Percentiles rank a stretch among this genome's conserved stretches.
Evolutionary conservation across 2,888 invertebrate species (phyloP).

Genomic region (Chelonus formosanus): DNA sequence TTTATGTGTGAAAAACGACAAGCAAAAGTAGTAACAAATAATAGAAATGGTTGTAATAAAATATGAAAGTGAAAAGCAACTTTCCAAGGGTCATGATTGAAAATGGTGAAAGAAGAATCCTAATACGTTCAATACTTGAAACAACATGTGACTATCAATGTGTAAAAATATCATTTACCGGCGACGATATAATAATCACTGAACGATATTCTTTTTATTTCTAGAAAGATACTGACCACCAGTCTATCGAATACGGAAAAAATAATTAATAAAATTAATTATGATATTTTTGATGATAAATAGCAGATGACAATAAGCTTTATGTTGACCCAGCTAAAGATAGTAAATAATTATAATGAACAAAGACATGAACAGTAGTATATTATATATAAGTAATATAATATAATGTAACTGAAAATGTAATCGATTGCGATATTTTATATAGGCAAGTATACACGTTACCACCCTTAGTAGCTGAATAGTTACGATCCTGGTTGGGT

Average conservation of each 20-base stretch:
- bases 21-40: constrained; percentile 22
- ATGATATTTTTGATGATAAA: too few relatives aligned
- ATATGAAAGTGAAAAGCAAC: constrained; percentile 60
- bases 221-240: too few relatives aligned
- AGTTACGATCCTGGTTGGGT: constrained; percentile 39
- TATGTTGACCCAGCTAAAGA: too few relatives aligned
- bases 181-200: too few relatives aligned
- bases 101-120: constrained; percentile 34
- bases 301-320: too few relatives aligned
- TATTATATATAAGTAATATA: too few relatives aligned
- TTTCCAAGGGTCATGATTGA: constrained; percentile 49
- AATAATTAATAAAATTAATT: too few relatives aligned
- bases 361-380: not conserved
- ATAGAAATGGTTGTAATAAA: constrained; percentile 29
- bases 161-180: too few relatives aligned
- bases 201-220: too few relatives aligned
- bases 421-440: constrained; percentile 21
- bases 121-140: constrained; percentile 37
- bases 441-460: not conserved
- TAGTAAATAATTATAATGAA: constrained; percentile 40
- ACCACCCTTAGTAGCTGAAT: constrained; percentile 24
- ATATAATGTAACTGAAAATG: constrained; percentile 13
- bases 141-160: too few relatives aligned
- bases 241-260: too few relatives aligned
- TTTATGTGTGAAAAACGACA: too few relatives aligned